These are phyloP conservation scores for Caradrina clavipalpis DNA, from an alignment of 2,888 invertebrate species.

Conservation along the genomic window DNA sequence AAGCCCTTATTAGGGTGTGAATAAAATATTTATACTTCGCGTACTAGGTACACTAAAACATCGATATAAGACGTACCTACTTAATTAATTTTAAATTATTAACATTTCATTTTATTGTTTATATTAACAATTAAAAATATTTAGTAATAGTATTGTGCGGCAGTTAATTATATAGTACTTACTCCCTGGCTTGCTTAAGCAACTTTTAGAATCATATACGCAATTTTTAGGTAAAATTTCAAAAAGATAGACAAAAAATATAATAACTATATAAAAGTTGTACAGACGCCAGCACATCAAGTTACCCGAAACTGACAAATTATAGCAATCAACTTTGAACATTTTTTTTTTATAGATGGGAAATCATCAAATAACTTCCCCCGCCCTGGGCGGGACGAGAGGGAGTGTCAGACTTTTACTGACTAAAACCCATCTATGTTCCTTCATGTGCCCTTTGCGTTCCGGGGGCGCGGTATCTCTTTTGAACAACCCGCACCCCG, in stretches of 20 bases:
- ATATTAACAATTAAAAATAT: conserved; percentile 30
- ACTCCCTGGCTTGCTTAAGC: conserved; percentile 9
- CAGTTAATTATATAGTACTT: conserved; percentile 2
- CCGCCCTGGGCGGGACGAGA: too few species aligned
- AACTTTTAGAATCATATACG: conserved; percentile 12
- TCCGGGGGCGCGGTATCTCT: too few species aligned
- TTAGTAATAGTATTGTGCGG: conserved; percentile 46
- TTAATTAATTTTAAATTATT: conserved; percentile 33
- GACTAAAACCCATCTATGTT: too few species aligned
- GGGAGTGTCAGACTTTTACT: too few species aligned
- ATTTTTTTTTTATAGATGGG: too few species aligned
- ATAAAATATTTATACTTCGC: conserved; percentile 53
- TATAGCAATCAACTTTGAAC: too few species aligned
- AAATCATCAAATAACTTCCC: too few species aligned
- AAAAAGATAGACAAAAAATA: too few species aligned
- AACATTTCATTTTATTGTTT: conserved; percentile 42
- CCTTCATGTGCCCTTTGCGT: too few species aligned
- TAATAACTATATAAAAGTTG: background rate
- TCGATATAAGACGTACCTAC: conserved; percentile 47
- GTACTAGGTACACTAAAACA: conserved; percentile 55
- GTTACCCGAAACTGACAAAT: too few species aligned
- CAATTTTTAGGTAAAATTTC: background rate
- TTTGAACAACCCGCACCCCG: too few species aligned
- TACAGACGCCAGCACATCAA: too few species aligned
- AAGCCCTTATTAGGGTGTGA: conserved; percentile 33